Evolutionary conservation across 2,888 invertebrate genomes (phyloP), one percentile per base, ranked within the genome.

Genomic region (Watsonalla binaria): DNA sequence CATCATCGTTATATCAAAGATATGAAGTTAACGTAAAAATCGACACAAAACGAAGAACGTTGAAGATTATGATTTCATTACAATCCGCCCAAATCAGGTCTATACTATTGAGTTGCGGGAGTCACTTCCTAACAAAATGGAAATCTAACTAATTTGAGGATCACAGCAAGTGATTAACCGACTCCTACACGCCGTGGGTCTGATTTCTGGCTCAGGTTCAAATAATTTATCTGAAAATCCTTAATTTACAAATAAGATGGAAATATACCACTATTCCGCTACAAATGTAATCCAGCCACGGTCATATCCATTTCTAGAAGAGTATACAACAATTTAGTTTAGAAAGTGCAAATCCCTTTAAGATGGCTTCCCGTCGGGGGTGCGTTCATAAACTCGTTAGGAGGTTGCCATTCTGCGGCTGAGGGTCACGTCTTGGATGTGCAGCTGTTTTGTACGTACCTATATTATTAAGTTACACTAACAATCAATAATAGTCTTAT

Each of bases 321-420:
- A 67, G 66, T 66, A 72, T 71, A 74, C 77, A 65, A 69, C 68
- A 79, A 82, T 84, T 81, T 84, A 83, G 80, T 87, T n/a, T 80
- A 80, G 81, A 84, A 86, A 87, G 87, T 88, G 85, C 74, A 85
- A 90, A 90, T 89, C 86, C 84, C 82, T 86, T 82, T 84, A 87
- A 85, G 86, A 86, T 84, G 80, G 79, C 80, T 76, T 73, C 70
- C 71, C 80, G 82, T 78, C 77, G 79, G 80, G 75, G 80, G 76
- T 74, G 78, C 80, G 78, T 78, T 90, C 88, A 88, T 88, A 90
- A 89, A 85, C 86, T 90, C 90, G 89, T 90, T 90, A 89, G 86
- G 82, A 80, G 78, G 80, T 76, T 77, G 74, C 76, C 82, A 82
- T 84, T 79, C 80, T 86, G 86, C 73, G 86, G 86, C 70, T 79